Percentiles rank a stretch among this genome's conserved stretches.
phyloP scores from a whole-genome alignment of 2,113 vertebrate species.

The Corythaixoides concolor region DNA sequence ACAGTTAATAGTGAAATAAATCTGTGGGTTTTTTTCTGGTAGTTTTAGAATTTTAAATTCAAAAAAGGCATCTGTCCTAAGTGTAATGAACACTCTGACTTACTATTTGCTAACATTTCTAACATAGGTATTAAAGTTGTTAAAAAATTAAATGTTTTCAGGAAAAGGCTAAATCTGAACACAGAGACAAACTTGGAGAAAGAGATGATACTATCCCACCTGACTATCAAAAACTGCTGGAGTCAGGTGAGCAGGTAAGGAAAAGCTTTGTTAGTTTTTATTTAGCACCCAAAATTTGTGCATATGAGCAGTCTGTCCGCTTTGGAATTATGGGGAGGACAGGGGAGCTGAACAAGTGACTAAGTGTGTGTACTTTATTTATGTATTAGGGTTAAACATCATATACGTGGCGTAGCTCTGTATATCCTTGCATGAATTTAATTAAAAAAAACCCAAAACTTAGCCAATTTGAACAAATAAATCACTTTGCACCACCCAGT shows the following conservation, averaged over 20 bases:
- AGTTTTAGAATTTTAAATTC: neutral
- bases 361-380: neutral
- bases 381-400: neutral
- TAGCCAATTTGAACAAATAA: neutral
- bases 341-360: neutral
- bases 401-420: neutral
- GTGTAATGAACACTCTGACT: neutral
- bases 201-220: conserved; percentile 78
- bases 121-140: neutral
- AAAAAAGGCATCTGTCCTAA: neutral
- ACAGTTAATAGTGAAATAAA: neutral
- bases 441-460: neutral
- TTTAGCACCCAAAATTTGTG: neutral
- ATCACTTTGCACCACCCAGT: neutral
- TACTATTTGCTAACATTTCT: neutral
- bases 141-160: conserved; percentile 32
- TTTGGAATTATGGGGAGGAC: neutral
- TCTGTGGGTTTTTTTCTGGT: fast-evolving
- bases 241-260: conserved; percentile 67
- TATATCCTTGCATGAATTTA: neutral
- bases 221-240: conserved; percentile 71
- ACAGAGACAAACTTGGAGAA: conserved; percentile 77
- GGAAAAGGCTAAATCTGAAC: conserved; percentile 74
- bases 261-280: neutral
- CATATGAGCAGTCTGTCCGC: neutral